These are phyloP conservation scores for Anolis sagrei DNA, from an alignment of 2,113 vertebrate species.

Conservation along the genomic window DNA sequence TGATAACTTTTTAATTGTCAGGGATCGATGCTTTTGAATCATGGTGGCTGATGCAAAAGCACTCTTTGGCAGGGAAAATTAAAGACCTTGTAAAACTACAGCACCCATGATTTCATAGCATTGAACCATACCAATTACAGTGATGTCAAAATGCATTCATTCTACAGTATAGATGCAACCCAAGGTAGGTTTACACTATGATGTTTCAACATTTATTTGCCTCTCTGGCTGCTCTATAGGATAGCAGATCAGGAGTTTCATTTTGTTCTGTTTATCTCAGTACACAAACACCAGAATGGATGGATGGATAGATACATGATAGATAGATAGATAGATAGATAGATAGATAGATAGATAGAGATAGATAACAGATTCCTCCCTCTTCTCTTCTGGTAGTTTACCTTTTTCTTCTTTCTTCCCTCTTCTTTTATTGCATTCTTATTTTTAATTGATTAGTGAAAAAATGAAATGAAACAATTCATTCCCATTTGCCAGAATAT, in stretches of 20 bases:
- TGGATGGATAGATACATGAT: not conserved
- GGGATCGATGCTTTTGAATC: too few species aligned
- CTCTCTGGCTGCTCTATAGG: constrained; percentile 8
- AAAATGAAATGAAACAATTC: constrained; percentile 21
- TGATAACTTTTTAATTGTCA: too few species aligned
- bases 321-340: too few species aligned
- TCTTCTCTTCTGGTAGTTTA: not conserved
- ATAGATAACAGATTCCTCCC: not conserved
- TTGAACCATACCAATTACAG: too few species aligned
- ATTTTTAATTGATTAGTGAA: constrained; percentile 31
- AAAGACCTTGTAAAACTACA: too few species aligned
- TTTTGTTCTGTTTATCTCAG: constrained; percentile 18
- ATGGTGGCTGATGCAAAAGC: too few species aligned
- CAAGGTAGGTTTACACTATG: not conserved
- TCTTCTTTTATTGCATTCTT: constrained; percentile 23
- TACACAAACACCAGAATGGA: not conserved
- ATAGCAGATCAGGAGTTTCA: constrained; percentile 15
- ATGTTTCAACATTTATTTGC: constrained; percentile 32
- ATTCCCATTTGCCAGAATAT: constrained; percentile 19
- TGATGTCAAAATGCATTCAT: too few species aligned
- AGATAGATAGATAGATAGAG: not conserved
- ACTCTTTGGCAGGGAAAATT: too few species aligned
- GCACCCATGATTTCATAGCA: too few species aligned
- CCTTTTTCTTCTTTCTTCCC: constrained; percentile 8
- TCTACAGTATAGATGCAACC: too few species aligned